Evolutionary conservation across 2,888 invertebrate species (phyloP), one percentile per base, ranked within the genome.

Genomic region (Pinctada fucata): DNA sequence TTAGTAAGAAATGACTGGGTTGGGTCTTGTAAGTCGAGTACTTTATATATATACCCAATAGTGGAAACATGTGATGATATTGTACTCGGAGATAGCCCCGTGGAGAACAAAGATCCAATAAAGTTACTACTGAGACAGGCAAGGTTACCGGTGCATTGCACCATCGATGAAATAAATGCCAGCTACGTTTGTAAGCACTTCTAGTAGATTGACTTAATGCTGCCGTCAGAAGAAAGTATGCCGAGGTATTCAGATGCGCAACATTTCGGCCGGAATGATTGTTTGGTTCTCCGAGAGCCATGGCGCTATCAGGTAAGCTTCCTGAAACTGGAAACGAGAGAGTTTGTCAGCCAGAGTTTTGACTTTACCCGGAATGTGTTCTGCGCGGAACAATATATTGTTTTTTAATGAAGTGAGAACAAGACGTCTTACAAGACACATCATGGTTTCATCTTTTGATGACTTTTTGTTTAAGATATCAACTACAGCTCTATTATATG

Each of bases 291-390:
- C 16, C 10, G 67, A n/a, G 2, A 80, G 65, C 67, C 48, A 58
- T 71, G 76, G 77, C 2, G 80, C 80, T 13, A 50, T 65, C 5
- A 49, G 16, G 45, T n/a, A 3, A 3, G 77, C 77, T 10, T 47
- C 71, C 79, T 81, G 76, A 75, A 79, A 77, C 51, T 73, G 48
- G 68, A 81, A 81, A 71, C 78, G 73, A 64, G 76, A 73, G 3
- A 78, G 45, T 16, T 58, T n/a, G 65, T 80, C 80, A 63, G 72
- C 75, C 48, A 78, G 52, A 8, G 69, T 58, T 72, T 79, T 80
- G 4, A 68, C 31, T 63, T 77, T 67, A 3, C 80, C 77, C 16
- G 72, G 48, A 78, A 72, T 31, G 31, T 31, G 31, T 31, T 31
- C 31, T 31, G 31, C 31, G 31, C 31, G 31, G 31, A 31, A 31